These are phyloP conservation scores for Nothocercus julius DNA, from an alignment of 2,113 vertebrate species.

Conservation along the genomic window DNA sequence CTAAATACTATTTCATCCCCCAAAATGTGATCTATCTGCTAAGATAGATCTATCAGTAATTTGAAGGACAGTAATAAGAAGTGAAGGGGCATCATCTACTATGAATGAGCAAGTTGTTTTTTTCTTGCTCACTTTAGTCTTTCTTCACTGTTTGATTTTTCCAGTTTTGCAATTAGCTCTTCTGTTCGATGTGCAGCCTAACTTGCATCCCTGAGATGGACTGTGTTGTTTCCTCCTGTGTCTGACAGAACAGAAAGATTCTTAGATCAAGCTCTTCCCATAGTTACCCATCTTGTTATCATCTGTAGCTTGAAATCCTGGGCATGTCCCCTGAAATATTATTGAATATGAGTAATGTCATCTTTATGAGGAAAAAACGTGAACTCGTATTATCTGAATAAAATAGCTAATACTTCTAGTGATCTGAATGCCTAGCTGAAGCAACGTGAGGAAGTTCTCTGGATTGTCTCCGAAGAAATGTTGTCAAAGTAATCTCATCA, in stretches of 20 bases:
- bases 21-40: not conserved
- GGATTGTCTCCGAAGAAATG: not conserved
- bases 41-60: not conserved
- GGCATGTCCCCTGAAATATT: not conserved
- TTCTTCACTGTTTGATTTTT: fast-evolving
- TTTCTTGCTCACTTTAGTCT: not conserved
- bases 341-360: not conserved
- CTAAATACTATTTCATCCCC: not conserved
- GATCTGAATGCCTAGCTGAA: not conserved
- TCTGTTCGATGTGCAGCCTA: not conserved
- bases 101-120: not conserved
- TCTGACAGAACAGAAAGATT: not conserved
- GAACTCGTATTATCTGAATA: not conserved
- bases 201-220: not conserved
- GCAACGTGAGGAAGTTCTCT: not conserved
- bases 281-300: not conserved
- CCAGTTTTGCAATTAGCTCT: not conserved
- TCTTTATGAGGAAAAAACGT: not conserved
- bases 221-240: not conserved
- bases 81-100: fast-evolving
- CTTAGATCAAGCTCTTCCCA: not conserved
- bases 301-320: not conserved
- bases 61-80: not conserved
- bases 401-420: not conserved
- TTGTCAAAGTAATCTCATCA: not conserved